Percentiles rank a stretch among this genome's conserved stretches.
Evolutionary conservation across 1,140 invertebrate species (phyloP).

Genomic region (Papilio glaucus): DNA sequence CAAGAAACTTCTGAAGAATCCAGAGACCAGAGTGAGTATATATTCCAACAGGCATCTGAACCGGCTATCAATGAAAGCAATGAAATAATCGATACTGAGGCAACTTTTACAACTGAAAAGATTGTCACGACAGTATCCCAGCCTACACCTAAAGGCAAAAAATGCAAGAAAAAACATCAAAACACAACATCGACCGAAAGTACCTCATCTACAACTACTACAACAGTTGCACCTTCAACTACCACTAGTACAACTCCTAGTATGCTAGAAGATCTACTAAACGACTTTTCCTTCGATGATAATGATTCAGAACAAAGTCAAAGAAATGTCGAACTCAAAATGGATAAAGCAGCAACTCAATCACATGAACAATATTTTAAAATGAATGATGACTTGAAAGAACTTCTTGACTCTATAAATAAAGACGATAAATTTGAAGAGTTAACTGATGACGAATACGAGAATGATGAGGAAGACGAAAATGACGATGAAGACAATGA

Average conservation of each 20-base stretch:
- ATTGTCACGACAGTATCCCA: constrained; percentile 49
- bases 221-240: constrained; percentile 37
- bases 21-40: constrained; percentile 66
- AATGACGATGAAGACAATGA: constrained; percentile 47
- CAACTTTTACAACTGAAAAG: constrained; percentile 51
- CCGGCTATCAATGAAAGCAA: constrained; percentile 48
- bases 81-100: constrained; percentile 49
- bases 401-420: constrained; percentile 60
- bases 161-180: constrained; percentile 76
- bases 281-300: constrained; percentile 61
- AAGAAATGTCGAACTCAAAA: constrained; percentile 46
- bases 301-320: constrained; percentile 39
- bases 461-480: constrained; percentile 46
- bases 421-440: constrained; percentile 47
- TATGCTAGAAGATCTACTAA: constrained; percentile 30
- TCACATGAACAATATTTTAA: constrained; percentile 58
- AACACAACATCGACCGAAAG: constrained; percentile 40
- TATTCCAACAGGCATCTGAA: constrained; percentile 58
- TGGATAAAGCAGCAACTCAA: constrained; percentile 55
- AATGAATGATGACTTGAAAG: constrained; percentile 65
- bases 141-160: constrained; percentile 61
- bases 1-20: constrained; percentile 50
- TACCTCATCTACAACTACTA: constrained; percentile 39
- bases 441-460: constrained; percentile 50
- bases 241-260: constrained; percentile 42